Evolutionary conservation across 92 coral and sea anemone genomes (phyloP), one percentile per base, ranked within the genome.

Genomic region (Ricordea florida): DNA sequence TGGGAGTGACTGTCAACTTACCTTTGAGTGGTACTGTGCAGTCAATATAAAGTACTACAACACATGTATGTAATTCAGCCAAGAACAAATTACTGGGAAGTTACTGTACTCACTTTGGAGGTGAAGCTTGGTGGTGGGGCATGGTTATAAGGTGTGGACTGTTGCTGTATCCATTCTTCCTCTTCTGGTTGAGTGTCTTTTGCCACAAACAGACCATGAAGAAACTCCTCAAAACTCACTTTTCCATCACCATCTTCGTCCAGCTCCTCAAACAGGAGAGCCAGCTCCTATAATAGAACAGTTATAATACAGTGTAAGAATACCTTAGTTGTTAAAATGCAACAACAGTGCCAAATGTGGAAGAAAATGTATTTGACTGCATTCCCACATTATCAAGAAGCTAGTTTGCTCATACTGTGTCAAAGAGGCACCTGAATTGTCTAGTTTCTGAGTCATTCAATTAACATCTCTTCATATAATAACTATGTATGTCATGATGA

Each of bases 191-290:
- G 82, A 26, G 66, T 76, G 73, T 94, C 98, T 57, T 91, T 91
- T 7, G 98, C 98, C 27, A 83, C 87, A 78, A 94, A 94, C 72
- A 94, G 61, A 1, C 98, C 98, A 58, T 94, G 92, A 1, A 94
- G 93, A 28, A 94, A 94, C 62, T 94, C 98, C 3, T 92, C 82
- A 77, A 94, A 94, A 66, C 98, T 92, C 5, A 94, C 98, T 57
- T 79, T 88, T 1, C 98, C 98, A 79, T 94, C 97, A 25, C 72
- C 89, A 56, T 94, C 98, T 62, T 94, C 98, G 76, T 94, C 98
- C 25, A 94, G 89, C 66, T 94, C 98, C 60, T 92, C 96, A 80
- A 94, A 94, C 50, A 94, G 79, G 59, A 94, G 89, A 57, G 89
- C 83, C 50, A 94, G 74, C 83, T 94, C 98, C 98, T 94, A 56